Conservation (phyloP, 1,140 invertebrate species). For the Adoxophyes honmai region DNA sequence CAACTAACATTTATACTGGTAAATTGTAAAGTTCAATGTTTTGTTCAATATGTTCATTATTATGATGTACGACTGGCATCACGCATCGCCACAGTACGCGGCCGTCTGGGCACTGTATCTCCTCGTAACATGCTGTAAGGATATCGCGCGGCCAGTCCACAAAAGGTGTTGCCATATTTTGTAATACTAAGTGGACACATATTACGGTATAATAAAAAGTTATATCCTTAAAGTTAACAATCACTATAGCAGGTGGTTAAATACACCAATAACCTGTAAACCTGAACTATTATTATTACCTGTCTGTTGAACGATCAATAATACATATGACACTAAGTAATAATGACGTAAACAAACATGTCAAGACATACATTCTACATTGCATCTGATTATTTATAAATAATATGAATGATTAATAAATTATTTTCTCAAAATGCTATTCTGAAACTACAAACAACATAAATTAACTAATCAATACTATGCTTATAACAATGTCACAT, state of each 20-base stretch:
- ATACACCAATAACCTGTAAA: conserved; percentile 6
- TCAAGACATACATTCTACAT: conserved; percentile 11
- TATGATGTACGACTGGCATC: not conserved
- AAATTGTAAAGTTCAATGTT: conserved; percentile 6
- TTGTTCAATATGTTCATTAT: conserved; percentile 12
- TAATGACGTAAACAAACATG: conserved; percentile 7
- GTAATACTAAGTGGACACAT: conserved; percentile 14
- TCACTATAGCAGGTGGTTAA: conserved; percentile 7
- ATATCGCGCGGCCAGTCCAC: not conserved
- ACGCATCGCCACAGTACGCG: too few relatives aligned
- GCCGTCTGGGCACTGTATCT: too few relatives aligned
- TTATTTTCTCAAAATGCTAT: conserved; percentile 43
- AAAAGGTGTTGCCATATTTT: not conserved
- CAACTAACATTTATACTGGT: conserved; percentile 13
- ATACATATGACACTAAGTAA: conserved; percentile 8
- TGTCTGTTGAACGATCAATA: conserved; percentile 6
- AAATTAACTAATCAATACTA: conserved; percentile 40
- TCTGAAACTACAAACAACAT: conserved; percentile 53
- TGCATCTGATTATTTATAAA: conserved; percentile 14
- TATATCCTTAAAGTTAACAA: conserved; percentile 15
- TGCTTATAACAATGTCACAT: conserved; percentile 50
- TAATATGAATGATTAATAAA: conserved; percentile 29
- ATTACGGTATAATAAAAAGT: conserved; percentile 14
- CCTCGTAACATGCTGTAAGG: not conserved
- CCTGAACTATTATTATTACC: conserved; percentile 11